Conservation (phyloP, 2,888 invertebrate genomes). For the Diplazon laetatorius region DNA sequence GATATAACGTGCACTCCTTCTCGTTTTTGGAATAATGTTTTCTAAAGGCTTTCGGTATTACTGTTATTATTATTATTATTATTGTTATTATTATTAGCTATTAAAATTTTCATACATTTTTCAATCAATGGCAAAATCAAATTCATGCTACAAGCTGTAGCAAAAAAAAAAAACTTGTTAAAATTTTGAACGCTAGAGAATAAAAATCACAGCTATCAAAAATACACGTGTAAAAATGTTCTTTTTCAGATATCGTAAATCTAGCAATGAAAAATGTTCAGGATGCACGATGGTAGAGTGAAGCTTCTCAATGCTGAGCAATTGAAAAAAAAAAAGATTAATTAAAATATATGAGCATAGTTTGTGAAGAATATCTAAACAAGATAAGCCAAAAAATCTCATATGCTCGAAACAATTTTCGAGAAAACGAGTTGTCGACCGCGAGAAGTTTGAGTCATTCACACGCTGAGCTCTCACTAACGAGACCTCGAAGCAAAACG, state of each 20-base stretch:
- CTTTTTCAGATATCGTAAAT: no score
- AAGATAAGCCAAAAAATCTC: constrained; percentile 26
- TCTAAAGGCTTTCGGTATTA: no score
- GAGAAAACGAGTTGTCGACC: constrained; percentile 20
- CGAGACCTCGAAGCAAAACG: constrained; percentile 22
- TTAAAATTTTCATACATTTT: neutral
- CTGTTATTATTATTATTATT: neutral
- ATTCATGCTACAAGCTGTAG: neutral
- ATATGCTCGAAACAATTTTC: constrained; percentile 36
- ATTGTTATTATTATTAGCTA: neutral
- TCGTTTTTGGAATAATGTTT: no score
- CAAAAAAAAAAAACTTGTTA: neutral
- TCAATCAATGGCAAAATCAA: neutral
- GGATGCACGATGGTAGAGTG: constrained; percentile 2
- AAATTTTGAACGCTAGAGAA: no score
- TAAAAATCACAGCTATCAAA: no score
- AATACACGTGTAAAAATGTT: no score
- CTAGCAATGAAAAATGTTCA: no score
- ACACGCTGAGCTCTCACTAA: constrained; percentile 1
- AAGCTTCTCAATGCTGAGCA: constrained; percentile 5
- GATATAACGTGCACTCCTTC: no score
- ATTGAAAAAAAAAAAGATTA: constrained; percentile 21
- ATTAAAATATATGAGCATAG: constrained; percentile 6
- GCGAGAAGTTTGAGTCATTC: constrained; percentile 29
- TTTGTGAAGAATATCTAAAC: constrained; percentile 25